phyloP scores from a whole-genome alignment of 2,797 vertebrate genomes.

The Lepidocolaptes lacrymiger region DNA sequence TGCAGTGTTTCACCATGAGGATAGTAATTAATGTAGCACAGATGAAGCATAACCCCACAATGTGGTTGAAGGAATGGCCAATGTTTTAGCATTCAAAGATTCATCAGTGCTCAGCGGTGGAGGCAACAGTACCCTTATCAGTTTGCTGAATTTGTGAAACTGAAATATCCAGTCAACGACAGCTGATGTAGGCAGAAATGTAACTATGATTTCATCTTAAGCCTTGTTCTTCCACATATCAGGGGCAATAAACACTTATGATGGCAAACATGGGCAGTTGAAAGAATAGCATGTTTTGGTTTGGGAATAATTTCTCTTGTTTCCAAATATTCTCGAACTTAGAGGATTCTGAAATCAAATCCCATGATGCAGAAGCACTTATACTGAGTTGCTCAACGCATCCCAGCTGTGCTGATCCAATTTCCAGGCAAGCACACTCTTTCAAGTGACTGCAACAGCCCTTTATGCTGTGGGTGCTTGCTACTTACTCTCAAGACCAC shows the following conservation, averaged over 20 bases:
- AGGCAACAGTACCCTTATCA: background rate
- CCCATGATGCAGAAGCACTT: background rate
- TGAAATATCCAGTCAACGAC: background rate
- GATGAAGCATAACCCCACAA: background rate
- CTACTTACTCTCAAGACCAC: background rate
- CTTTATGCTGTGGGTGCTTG: background rate
- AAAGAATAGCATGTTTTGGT: background rate
- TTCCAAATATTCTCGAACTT: constrained; percentile 6
- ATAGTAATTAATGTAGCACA: background rate
- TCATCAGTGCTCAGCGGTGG: background rate
- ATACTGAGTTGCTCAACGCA: background rate
- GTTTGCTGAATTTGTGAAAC: background rate
- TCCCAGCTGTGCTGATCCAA: background rate
- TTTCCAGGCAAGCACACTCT: background rate
- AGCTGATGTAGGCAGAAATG: background rate
- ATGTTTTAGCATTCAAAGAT: background rate
- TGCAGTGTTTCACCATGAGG: background rate
- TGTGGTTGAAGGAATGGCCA: background rate
- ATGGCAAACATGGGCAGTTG: background rate
- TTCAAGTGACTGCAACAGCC: background rate
- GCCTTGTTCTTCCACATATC: background rate
- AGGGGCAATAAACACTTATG: fast-evolving
- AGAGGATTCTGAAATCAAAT: background rate
- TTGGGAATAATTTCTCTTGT: background rate
- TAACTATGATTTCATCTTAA: background rate